A percentile compares a stretch with the other conserved stretches of the same genome.
Conservation (phyloP, 2,888 invertebrate species). For the Thecophora atra region DNA sequence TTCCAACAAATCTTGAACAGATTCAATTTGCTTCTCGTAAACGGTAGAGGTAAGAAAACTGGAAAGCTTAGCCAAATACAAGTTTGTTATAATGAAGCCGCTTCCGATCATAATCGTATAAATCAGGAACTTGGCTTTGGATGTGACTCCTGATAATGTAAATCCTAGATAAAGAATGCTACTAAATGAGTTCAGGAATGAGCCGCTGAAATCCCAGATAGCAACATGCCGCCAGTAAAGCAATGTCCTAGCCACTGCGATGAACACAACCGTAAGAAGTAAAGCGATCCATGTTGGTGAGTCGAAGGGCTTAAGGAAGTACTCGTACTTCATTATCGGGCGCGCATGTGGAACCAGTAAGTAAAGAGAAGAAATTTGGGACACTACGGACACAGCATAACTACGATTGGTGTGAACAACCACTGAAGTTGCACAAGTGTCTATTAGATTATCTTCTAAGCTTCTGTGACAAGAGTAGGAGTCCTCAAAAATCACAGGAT, state of each 20-base stretch:
- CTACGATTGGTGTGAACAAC: background rate
- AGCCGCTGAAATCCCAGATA: conserved; percentile 31
- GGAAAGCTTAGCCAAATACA: conserved; percentile 31
- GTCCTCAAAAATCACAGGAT: conserved; percentile 8
- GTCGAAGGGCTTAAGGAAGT: conserved; percentile 46
- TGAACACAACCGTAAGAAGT: background rate
- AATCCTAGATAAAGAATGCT: conserved; percentile 27
- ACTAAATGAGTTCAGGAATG: conserved; percentile 16
- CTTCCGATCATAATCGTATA: conserved; percentile 10
- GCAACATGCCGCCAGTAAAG: conserved; percentile 8
- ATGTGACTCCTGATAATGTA: background rate
- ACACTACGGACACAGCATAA: background rate
- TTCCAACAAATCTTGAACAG: conserved; percentile 22
- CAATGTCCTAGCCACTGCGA: conserved; percentile 21
- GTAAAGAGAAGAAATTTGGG: conserved; percentile 1
- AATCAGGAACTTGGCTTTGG: background rate
- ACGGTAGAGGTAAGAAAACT: conserved; percentile 34
- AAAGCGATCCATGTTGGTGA: conserved; percentile 37
- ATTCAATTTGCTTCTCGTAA: conserved; percentile 30
- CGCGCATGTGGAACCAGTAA: conserved; percentile 41
- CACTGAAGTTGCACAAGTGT: conserved; percentile 10
- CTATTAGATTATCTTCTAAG: conserved; percentile 1
- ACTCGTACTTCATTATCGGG: conserved; percentile 45
- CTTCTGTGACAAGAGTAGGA: conserved; percentile 9
- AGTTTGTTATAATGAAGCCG: conserved; percentile 36